A percentile compares a stretch with the other conserved stretches of the same genome.
Conservation (phyloP, 2,113 vertebrate species). For the Butastur rufipennis region DNA sequence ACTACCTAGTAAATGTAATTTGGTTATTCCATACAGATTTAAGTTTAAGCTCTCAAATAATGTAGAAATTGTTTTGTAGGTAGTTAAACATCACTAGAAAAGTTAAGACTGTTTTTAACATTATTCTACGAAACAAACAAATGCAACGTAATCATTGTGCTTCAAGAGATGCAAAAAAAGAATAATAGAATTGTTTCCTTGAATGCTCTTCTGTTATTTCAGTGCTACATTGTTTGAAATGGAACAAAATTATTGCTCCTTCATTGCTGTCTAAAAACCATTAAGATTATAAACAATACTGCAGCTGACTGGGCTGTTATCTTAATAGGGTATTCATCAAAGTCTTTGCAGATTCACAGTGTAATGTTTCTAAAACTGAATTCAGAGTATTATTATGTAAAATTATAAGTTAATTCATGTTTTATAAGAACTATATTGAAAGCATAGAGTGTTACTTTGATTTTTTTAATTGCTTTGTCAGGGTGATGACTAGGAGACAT, state of each 20-base stretch:
- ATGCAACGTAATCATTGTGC: conserved; percentile 11
- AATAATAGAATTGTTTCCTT: conserved; percentile 37
- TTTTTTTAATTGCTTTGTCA: conserved; percentile 11
- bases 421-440: conserved; percentile 25
- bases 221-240: conserved; percentile 33
- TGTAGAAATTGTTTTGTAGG: neutral
- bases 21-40: neutral
- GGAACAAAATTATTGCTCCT: conserved; percentile 59
- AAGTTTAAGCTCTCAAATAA: neutral
- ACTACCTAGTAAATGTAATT: neutral
- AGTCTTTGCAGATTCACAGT: conserved; percentile 45
- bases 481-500: neutral
- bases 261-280: conserved; percentile 48
- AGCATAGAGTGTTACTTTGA: conserved; percentile 10
- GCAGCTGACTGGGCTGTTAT: conserved; percentile 58
- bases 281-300: conserved; percentile 70
- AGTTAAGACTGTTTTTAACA: neutral
- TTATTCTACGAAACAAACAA: conserved; percentile 18
- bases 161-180: conserved; percentile 21
- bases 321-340: conserved; percentile 71
- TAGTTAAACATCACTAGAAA: neutral
- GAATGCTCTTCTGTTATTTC: conserved; percentile 46
- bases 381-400: conserved; percentile 39
- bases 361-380: conserved; percentile 53
- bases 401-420: conserved; percentile 42